Percentiles rank a stretch among this genome's conserved stretches.
Conservation (phyloP, 2,797 vertebrate genomes). For the Peromyscus aztecus region DNA sequence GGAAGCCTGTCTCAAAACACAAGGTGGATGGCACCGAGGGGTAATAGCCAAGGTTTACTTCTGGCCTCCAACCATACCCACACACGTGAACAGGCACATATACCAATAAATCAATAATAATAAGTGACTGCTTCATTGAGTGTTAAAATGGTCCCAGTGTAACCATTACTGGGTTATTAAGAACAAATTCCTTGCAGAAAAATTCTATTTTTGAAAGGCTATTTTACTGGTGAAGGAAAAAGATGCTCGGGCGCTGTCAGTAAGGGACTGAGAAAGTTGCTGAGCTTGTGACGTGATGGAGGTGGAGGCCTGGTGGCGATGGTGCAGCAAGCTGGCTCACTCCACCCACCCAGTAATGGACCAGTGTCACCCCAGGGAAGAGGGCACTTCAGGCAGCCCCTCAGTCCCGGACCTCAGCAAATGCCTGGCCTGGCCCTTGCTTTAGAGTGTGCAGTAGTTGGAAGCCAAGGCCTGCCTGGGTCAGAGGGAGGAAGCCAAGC, state of each 20-base stretch:
- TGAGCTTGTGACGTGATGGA: background rate
- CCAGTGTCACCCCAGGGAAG: rapidly evolving
- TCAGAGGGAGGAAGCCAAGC: background rate
- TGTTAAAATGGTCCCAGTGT: background rate
- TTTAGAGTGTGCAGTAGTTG: no score
- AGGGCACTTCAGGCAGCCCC: no score
- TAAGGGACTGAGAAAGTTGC: background rate
- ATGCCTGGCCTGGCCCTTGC: background rate
- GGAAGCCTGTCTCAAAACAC: background rate
- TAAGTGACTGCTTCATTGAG: background rate
- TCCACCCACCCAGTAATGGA: rapidly evolving
- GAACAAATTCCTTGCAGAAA: background rate
- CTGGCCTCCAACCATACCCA: background rate
- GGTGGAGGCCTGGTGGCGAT: background rate
- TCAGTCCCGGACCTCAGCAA: background rate
- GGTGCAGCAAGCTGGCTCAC: background rate
- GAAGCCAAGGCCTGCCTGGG: background rate
- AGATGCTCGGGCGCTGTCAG: rapidly evolving
- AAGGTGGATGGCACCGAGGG: background rate
- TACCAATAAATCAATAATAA: background rate
- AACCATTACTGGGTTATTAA: background rate
- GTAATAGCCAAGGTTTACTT: background rate
- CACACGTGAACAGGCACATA: background rate
- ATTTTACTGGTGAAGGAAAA: background rate
- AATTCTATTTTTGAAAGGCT: background rate